Evolutionary conservation across 2,888 invertebrate genomes (phyloP).

Genomic region (Lepeophtheirus nordmannii): DNA sequence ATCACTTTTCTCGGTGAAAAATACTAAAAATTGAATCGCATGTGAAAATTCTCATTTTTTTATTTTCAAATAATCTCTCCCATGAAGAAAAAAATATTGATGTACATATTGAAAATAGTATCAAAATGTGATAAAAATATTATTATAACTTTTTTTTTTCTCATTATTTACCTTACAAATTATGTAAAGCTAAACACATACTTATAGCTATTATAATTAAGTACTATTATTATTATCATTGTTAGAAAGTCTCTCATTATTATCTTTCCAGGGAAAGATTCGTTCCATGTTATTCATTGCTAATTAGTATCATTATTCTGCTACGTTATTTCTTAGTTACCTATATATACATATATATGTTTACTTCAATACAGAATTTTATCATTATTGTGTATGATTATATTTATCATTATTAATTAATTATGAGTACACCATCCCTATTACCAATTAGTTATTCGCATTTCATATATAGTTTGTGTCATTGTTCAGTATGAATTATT

Average conservation of each 20-base stretch:
- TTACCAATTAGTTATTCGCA: background rate
- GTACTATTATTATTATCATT: background rate
- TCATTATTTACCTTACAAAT: background rate
- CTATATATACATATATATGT: background rate
- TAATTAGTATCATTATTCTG: background rate
- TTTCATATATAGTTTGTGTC: background rate
- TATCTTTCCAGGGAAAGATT: conserved; percentile 4
- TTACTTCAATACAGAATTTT: background rate
- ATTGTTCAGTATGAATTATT: no score
- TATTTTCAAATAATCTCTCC: no score
- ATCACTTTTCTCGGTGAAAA: no score
- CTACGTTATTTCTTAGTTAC: background rate
- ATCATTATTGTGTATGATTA: background rate
- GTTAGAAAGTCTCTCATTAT: background rate
- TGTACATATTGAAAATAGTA: no score
- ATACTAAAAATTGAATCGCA: no score
- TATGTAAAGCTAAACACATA: background rate
- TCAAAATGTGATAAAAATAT: background rate
- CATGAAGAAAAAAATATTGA: background rate
- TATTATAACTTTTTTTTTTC: background rate
- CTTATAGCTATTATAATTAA: no score
- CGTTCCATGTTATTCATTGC: background rate
- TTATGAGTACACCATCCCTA: no score
- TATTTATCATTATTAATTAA: background rate
- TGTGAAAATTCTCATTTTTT: no score